phyloP scores from a whole-genome alignment of 2,113 vertebrate species.

The Prochilodus magdalenae region DNA sequence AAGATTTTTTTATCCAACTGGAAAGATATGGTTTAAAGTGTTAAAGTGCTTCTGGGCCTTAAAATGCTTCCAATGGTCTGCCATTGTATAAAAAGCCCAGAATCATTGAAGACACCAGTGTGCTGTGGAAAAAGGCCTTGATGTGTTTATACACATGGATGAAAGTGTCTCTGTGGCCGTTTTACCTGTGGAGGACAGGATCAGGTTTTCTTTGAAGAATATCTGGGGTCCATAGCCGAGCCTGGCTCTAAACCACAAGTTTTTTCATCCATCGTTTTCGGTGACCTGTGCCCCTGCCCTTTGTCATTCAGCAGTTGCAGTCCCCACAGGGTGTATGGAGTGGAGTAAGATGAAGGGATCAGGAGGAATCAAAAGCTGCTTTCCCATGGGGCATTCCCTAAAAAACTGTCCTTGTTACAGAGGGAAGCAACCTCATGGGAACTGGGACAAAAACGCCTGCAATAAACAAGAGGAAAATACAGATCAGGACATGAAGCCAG shows the following conservation, averaged over 20 bases:
- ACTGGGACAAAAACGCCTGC: background rate
- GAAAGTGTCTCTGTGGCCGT: background rate
- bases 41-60: background rate
- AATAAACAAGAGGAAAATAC: background rate
- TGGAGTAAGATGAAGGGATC: slow-evolving; percentile 57
- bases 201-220: slow-evolving; percentile 57
- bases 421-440: background rate
- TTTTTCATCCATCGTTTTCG: slow-evolving; percentile 59
- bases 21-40: background rate
- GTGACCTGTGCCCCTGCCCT: slow-evolving; percentile 50
- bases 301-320: slow-evolving; percentile 53
- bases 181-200: slow-evolving; percentile 3
- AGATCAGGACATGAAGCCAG: background rate
- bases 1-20: background rate
- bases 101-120: background rate
- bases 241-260: slow-evolving; percentile 52
- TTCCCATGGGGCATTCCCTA: background rate
- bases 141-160: slow-evolving; percentile 14
- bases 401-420: background rate
- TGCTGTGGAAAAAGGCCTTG: background rate
- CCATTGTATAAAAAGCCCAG: background rate
- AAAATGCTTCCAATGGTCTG: background rate
- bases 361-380: background rate
- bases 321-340: background rate
- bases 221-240: slow-evolving; percentile 28